Base-by-base conservation (phyloP, 2,113 vertebrate species). In the Sminthopsis crassicaudata region DNA sequence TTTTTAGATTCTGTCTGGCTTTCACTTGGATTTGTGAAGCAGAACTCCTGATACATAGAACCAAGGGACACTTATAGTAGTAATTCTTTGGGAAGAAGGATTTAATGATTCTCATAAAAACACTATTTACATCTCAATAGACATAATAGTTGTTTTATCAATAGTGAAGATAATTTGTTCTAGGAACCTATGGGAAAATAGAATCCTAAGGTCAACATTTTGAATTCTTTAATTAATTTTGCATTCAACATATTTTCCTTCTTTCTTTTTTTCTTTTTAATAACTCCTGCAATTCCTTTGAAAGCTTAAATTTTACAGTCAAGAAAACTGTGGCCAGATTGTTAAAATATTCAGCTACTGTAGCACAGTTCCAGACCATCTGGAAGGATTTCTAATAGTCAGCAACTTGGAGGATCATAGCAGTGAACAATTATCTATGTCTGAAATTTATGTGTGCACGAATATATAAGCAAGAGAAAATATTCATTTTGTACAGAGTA, bases 321-420 rank as follows among this genome's bases (percentile, higher is more conserved):
- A 2, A 97, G 94, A 97, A 98, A 97, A 96, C 95, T 50, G 42
- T 84, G 95, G 95, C 98, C 98, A 98, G 98, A 98, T 98, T 98
- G 98, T 98, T 98, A 98, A 98, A 98, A 98, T 98, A 98, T 98
- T 98, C 98, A 98, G 97, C 98, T 97, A 96, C 89, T 92, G 76
- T 91, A 95, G 96, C 97, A 95, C 96, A 52, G 96, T 94, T 97
- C 94, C 98, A 97, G 97, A 84, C 98, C 98, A 98, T 98, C 98
- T 98, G 98, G 98, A 98, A 98, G 92, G 96, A 96, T 98, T 98
- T 97, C 97, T 95, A 96, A 95, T 27, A 98, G 97, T 98, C 98
- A 98, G 98, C 98, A 98, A 97, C 97, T 98, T 96, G 91, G 89
- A 91, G 93, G 42, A 90, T 50, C 89, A 54, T 14, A 7, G 0